phyloP scores from a whole-genome alignment of 2,113 vertebrate genomes.

The Nettapus auritus region DNA sequence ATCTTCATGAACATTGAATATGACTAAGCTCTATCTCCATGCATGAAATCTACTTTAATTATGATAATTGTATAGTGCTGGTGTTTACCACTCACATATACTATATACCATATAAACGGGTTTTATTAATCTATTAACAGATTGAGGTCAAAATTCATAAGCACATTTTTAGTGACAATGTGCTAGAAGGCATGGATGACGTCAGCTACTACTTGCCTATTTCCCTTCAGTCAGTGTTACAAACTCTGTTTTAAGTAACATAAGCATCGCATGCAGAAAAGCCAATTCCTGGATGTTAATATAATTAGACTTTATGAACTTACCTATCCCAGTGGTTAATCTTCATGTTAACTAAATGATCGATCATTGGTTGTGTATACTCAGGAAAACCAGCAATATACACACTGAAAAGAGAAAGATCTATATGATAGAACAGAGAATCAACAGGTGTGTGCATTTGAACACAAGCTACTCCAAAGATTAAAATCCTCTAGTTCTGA shows the following conservation, averaged over 20 bases:
- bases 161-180: not conserved
- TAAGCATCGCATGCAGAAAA: not conserved
- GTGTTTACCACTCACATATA: slow-evolving; percentile 40
- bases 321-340: slow-evolving; percentile 94
- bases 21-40: slow-evolving; percentile 59
- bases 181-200: not conserved
- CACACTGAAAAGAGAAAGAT: slow-evolving; percentile 75
- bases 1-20: not conserved
- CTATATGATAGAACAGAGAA: not conserved
- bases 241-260: not conserved
- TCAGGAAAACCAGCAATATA: slow-evolving; percentile 90
- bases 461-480: not conserved
- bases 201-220: not conserved
- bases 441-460: not conserved
- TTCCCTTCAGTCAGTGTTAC: not conserved
- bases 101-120: not conserved
- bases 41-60: slow-evolving; percentile 56
- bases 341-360: slow-evolving; percentile 91
- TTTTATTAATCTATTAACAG: slow-evolving; percentile 64
- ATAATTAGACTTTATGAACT: slow-evolving; percentile 30
- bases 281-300: not conserved
- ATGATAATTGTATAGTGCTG: slow-evolving; percentile 59
- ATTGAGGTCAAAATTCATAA: slow-evolving; percentile 55
- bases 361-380: slow-evolving; percentile 90
- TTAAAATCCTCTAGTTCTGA: not conserved